Evolutionary conservation across 35 echinoderm and acorn worm species (phyloP), one percentile per base, ranked within the genome.

Genomic region (Amphiura filiformis): DNA sequence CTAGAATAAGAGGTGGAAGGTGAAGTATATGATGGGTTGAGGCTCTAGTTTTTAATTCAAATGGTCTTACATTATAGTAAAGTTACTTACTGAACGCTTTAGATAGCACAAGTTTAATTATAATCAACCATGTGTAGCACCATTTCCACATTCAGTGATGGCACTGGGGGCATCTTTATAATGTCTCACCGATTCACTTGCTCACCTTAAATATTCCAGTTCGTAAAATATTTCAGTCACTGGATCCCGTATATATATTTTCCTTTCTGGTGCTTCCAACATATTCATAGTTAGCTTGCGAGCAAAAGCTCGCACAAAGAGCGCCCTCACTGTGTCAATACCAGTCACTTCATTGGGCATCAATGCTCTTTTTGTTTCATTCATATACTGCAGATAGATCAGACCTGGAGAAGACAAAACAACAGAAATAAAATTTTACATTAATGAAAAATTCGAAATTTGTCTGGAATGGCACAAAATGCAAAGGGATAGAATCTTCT

Each of bases 301-400:
- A 3, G 93, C 89, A 77, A 98, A 98, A 13, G 96, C 89, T 3
- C 96, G 92, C 12, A 95, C 93, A 80, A 95, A 99, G 23, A 99
- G 93, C 37, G 96, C 96, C 90, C 93, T 94, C 78, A 95, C 90
- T 2, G 96, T 99, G 81, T 99, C 96, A 32, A 99, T 90, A 22
- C 96, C 96, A 36, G 96, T 99, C 3, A 99, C 83, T 80, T 99
- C 96, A 47, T 99, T 99, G 0, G 96, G 93, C 93, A 99, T 92
- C 80, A 94, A 77, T 41, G 90, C 96, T 36, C 96, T 86, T 70
- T 98, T 99, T 34, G 96, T 94, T 81, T 99, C 93, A 40, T 87
- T 90, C 92, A 94, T 94, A 64, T 99, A 99, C 64, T 90, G 90
- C 32, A 99, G 83, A 56, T 94, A 99, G 15, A 99, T 86, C 23